Conservation (phyloP, 35 echinoderm and acorn worm genomes). For the Apostichopus parvimensis region DNA sequence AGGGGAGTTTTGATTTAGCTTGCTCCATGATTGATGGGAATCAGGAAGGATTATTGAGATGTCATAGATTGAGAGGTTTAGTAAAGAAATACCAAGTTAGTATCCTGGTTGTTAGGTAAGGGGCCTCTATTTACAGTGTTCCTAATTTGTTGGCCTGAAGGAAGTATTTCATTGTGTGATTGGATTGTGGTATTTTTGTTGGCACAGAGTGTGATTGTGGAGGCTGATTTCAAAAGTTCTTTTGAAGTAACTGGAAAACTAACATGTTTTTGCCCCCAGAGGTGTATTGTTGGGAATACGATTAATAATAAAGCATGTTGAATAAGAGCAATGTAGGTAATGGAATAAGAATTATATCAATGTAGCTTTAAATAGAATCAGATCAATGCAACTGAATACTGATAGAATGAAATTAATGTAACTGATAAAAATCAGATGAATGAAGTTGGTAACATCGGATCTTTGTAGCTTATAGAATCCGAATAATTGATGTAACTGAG, state of each 20-base stretch:
- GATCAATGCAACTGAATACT: too few relatives aligned
- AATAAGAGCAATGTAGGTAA: too few relatives aligned
- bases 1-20: background rate
- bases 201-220: background rate
- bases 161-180: background rate
- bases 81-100: slow-evolving; percentile 15
- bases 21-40: slow-evolving; percentile 16
- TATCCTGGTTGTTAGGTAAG: slow-evolving; percentile 11
- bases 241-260: background rate
- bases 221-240: background rate
- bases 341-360: too few relatives aligned
- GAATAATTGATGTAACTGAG: too few relatives aligned
- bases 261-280: background rate
- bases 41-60: background rate
- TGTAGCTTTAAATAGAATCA: too few relatives aligned
- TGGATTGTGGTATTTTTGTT: background rate
- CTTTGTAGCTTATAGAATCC: too few relatives aligned
- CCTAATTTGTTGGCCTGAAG: background rate
- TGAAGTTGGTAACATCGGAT: too few relatives aligned
- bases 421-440: too few relatives aligned
- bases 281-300: background rate
- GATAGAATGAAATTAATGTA: too few relatives aligned
- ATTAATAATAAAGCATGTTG: background rate
- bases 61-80: background rate
- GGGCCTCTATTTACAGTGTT: background rate